A percentile compares a stretch with the other conserved stretches of the same genome.
These are phyloP conservation scores for Aporophyla lueneburgensis DNA, from an alignment of 2,888 invertebrate genomes.

Conservation along the genomic window DNA sequence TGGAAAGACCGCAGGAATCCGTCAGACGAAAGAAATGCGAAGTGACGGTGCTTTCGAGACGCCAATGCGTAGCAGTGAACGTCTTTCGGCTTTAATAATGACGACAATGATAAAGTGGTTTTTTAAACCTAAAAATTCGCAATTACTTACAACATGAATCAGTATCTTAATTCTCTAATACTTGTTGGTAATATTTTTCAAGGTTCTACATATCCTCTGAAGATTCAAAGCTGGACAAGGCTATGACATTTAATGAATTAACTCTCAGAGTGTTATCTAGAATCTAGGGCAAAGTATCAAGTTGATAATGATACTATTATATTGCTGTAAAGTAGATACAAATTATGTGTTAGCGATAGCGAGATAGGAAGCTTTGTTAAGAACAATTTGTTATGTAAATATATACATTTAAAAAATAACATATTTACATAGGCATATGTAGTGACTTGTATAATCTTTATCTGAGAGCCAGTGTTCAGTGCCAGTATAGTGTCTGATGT, in stretches of 20 bases:
- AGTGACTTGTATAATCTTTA: slow-evolving; percentile 40
- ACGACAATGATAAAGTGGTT: not conserved
- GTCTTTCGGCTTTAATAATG: no score
- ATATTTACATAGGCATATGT: not conserved
- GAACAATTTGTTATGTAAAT: slow-evolving; percentile 6
- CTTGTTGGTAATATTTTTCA: not conserved
- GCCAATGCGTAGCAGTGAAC: no score
- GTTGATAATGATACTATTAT: not conserved
- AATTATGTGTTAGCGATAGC: no score
- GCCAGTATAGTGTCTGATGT: slow-evolving; percentile 35
- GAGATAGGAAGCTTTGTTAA: slow-evolving; percentile 1
- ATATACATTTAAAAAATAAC: slow-evolving; percentile 5
- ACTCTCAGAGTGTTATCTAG: not conserved
- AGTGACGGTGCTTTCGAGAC: no score
- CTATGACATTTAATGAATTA: not conserved
- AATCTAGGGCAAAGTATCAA: slow-evolving; percentile 22
- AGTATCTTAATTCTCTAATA: not conserved
- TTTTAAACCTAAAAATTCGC: not conserved
- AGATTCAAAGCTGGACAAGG: not conserved
- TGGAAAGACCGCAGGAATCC: no score
- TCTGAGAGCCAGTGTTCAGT: slow-evolving; percentile 36
- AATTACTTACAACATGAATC: no score
- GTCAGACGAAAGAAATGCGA: no score
- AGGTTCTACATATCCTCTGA: not conserved
- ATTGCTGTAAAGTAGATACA: no score